Evolutionary conservation across 1,140 invertebrate species (phyloP).

Genomic region (Meteorus sp.): DNA sequence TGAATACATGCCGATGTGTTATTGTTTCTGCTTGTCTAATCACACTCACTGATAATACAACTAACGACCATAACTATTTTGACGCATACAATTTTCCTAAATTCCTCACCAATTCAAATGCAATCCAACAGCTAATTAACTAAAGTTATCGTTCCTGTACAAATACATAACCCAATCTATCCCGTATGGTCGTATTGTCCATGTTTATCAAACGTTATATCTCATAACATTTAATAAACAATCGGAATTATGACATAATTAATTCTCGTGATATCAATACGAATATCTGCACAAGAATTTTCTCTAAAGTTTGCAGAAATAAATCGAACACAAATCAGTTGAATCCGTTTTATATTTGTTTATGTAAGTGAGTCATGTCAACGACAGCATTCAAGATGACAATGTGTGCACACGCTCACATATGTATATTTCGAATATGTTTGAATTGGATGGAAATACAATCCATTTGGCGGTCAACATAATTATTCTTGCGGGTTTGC

Average conservation of each 20-base stretch:
- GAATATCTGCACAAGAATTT: too few species aligned
- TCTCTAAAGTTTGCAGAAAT: too few species aligned
- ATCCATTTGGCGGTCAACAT: conserved; percentile 39
- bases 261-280: too few species aligned
- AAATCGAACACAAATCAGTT: not conserved
- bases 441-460: conserved; percentile 49
- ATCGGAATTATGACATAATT: too few species aligned
- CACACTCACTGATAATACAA: not conserved
- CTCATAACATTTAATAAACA: too few species aligned
- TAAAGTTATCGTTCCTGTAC: too few species aligned
- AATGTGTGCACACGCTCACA: too few species aligned
- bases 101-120: not conserved
- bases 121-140: not conserved
- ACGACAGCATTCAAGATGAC: not conserved
- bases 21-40: too few species aligned
- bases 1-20: too few species aligned
- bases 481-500: conserved; percentile 42
- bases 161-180: too few species aligned
- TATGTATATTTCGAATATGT: conserved; percentile 31
- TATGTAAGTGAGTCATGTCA: not conserved
- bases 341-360: not conserved
- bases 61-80: not conserved
- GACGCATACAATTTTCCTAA: not conserved
- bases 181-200: too few species aligned
- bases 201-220: too few species aligned